Evolutionary conservation across 2,113 vertebrate genomes (phyloP), one percentile per base, ranked within the genome.

Genomic region (Microcebus griseorufus): DNA sequence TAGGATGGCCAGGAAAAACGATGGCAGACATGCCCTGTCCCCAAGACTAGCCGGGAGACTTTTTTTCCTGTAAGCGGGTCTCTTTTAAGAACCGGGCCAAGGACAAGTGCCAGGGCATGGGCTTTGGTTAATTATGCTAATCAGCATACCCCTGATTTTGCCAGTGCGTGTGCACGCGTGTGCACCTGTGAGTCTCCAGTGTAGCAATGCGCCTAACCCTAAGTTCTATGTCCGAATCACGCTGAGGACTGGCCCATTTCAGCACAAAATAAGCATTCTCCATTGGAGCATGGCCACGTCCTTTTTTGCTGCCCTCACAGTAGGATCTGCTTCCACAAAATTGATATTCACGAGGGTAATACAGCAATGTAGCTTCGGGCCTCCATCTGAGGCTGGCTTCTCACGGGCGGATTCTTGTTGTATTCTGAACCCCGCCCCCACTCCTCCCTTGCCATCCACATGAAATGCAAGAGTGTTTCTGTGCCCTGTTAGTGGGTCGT

Each of bases 231-330:
- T 14, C 58, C 2, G 5, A 55, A 78, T 22, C 58, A 60, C 11
- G 23, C 16, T n/a, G 48, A 69, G 23, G n/a, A 72, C 42, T 34
- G 17, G 7, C 9, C 29, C 9, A 25, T 29, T 23, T 60, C 11
- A 37, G 9, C 53, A 42, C 20, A 70, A 58, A 83, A 2, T 20
- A 45, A 62, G n/a, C 12, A 10, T 18, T 64, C 17, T n/a, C 37
- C 45, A 3, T 39, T 58, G 9, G 12, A n/a, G 23, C 1, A 3
- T 10, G 12, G 7, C 9, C 3, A 0, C 29, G 42, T 16, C 10
- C 34, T 55, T 51, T 27, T 2, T 27, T 16, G 29, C 29, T 55
- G 9, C 12, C 51, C 45, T 90, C 6, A 9, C 3, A 3, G 4
- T 3, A n/a, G 13, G 10, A 51, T 60, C 51, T 45, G 17, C n/a